Evolutionary conservation across 2,113 vertebrate species (phyloP).

Genomic region (Sebastes fasciatus): DNA sequence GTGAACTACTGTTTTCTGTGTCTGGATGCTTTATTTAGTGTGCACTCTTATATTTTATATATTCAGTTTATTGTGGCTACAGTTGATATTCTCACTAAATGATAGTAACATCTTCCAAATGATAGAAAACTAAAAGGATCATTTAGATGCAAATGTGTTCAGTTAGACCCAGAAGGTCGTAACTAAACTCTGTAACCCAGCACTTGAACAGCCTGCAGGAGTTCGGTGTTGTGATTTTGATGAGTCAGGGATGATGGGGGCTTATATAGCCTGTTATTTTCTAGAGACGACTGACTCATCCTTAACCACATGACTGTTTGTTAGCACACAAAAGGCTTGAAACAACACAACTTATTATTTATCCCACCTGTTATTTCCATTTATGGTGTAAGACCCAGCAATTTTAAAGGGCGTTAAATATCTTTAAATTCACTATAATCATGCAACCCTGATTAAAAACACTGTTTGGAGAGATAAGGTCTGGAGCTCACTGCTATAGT

Average conservation of each 20-base stretch:
- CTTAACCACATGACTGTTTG: slow-evolving; percentile 8
- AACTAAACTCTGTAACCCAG: background rate
- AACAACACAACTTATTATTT: background rate
- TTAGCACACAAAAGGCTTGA: background rate
- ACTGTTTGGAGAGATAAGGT: background rate
- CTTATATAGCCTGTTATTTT: background rate
- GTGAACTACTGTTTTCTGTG: slow-evolving; percentile 30
- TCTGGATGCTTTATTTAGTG: background rate
- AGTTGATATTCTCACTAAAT: background rate
- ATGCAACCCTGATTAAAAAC: background rate
- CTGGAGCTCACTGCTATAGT: background rate
- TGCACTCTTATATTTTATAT: background rate
- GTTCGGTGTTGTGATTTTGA: background rate
- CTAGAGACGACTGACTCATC: slow-evolving; percentile 9
- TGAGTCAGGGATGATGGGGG: slow-evolving; percentile 12
- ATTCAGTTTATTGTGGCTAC: background rate
- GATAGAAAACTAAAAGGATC: background rate
- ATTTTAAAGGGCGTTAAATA: background rate
- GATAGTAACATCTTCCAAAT: background rate
- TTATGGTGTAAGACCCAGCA: too few relatives aligned
- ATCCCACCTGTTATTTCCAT: background rate
- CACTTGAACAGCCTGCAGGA: background rate
- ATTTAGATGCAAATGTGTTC: background rate
- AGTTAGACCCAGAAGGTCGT: background rate
- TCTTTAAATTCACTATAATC: background rate